Conservation (phyloP, 2,113 vertebrate genomes). For the Bostrychus sinensis region DNA sequence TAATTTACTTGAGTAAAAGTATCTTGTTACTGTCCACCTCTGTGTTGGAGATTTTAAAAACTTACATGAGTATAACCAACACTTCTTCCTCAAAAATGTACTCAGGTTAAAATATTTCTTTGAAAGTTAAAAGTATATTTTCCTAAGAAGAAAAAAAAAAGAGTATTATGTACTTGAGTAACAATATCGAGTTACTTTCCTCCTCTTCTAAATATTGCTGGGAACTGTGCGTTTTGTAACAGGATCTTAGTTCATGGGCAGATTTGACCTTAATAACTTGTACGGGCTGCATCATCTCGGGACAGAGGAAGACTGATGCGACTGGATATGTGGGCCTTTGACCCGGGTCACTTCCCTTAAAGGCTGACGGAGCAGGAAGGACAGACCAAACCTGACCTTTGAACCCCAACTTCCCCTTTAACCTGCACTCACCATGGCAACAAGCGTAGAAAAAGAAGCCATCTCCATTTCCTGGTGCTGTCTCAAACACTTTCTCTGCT, state of each 20-base stretch:
- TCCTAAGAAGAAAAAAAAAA: no score
- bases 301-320: constrained; percentile 19
- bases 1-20: no score
- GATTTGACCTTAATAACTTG: constrained; percentile 56
- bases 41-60: no score
- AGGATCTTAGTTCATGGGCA: constrained; percentile 38
- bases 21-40: no score
- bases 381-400: constrained; percentile 47
- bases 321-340: constrained; percentile 9
- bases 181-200: no score
- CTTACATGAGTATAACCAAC: no score
- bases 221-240: constrained; percentile 41
- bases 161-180: no score
- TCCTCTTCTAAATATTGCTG: no score
- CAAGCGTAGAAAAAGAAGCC: constrained; percentile 46
- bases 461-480: constrained; percentile 37
- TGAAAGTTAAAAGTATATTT: no score
- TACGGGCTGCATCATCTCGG: not conserved
- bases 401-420: constrained; percentile 23
- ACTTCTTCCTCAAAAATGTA: no score
- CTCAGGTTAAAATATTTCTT: no score
- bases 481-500: constrained; percentile 36
- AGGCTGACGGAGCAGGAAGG: constrained; percentile 55
- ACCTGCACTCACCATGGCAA: constrained; percentile 45
- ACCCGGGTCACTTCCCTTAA: constrained; percentile 11